Evolutionary conservation across 1,140 invertebrate genomes (phyloP).

Genomic region (Pseudomyrmex sp.): DNA sequence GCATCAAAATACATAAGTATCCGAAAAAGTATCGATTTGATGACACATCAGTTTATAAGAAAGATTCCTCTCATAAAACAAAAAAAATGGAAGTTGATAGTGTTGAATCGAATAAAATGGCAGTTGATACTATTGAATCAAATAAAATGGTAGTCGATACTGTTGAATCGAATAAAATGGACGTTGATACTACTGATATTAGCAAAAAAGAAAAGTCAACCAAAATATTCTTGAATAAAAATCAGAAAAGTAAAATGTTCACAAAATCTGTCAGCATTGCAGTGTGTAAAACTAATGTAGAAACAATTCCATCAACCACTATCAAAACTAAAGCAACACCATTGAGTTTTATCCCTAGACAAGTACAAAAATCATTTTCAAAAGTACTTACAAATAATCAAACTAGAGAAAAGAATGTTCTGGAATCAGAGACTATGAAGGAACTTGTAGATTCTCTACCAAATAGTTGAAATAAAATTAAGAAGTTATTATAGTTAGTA

Average conservation of each 20-base stretch:
- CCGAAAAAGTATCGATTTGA: constrained; percentile 88
- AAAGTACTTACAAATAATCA: constrained; percentile 74
- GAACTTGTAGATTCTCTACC: constrained; percentile 79
- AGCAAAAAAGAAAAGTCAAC: constrained; percentile 40
- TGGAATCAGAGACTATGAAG: constrained; percentile 78
- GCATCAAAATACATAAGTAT: constrained; percentile 87
- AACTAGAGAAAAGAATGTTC: constrained; percentile 71
- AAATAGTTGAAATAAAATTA: constrained; percentile 25
- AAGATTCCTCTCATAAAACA: constrained; percentile 38
- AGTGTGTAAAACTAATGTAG: background rate
- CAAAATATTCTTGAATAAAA: constrained; percentile 68
- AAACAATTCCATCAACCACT: background rate
- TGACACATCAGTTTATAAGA: constrained; percentile 68
- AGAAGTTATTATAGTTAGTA: background rate
- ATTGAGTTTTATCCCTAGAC: constrained; percentile 79
- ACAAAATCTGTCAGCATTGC: background rate
- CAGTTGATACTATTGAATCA: constrained; percentile 53
- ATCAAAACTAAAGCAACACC: constrained; percentile 48
- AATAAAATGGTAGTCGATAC: constrained; percentile 71
- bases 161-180: constrained; percentile 63
- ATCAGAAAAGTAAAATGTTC: constrained; percentile 77
- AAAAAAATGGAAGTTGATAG: constrained; percentile 71
- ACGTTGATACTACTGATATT: constrained; percentile 56
- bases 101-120: constrained; percentile 60
- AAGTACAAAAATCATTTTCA: constrained; percentile 79